Evolutionary conservation across 2,797 vertebrate species (phyloP).

Genomic region (Spatula versicolor): DNA sequence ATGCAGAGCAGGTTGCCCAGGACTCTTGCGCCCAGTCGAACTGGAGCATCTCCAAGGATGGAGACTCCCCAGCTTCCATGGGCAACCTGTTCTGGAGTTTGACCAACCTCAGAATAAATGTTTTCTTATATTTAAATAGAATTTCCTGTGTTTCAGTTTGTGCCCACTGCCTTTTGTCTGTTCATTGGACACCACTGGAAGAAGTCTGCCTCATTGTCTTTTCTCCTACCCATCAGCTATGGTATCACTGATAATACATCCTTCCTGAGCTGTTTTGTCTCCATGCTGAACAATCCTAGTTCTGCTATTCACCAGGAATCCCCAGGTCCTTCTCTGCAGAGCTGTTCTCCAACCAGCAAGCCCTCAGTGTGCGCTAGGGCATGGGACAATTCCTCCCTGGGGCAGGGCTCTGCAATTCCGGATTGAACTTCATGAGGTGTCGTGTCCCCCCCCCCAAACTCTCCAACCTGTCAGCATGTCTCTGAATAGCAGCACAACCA

Average conservation of each 20-base stretch:
- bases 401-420: background rate
- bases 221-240: background rate
- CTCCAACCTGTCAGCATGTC: accelerated
- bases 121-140: background rate
- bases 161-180: background rate
- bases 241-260: background rate
- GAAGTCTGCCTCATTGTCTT: background rate
- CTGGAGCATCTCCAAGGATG: background rate
- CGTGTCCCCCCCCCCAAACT: background rate
- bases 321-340: background rate
- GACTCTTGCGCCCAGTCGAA: background rate
- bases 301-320: background rate
- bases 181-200: background rate
- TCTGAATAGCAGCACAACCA: background rate
- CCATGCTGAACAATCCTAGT: background rate
- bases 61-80: background rate
- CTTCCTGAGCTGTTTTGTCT: background rate
- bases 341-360: background rate
- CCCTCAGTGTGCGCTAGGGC: background rate
- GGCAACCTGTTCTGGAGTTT: background rate
- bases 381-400: background rate
- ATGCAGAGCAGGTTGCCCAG: accelerated
- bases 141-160: background rate
- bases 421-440: background rate
- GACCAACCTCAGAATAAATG: background rate